A percentile compares a stretch with the other conserved stretches of the same genome.
phyloP scores from a whole-genome alignment of 2,888 invertebrate species.

The Hecatera dysodea region DNA sequence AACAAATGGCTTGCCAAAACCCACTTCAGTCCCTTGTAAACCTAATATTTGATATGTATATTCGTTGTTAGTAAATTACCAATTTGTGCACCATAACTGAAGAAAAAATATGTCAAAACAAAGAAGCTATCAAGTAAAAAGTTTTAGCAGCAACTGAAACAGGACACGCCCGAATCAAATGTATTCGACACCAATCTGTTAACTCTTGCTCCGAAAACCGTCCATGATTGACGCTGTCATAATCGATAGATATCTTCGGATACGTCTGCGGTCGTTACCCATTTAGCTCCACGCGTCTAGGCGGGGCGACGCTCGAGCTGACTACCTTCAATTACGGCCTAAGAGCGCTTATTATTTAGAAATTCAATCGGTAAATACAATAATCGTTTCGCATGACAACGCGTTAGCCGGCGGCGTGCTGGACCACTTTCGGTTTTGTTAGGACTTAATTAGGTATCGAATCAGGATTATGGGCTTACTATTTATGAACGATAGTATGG shows the following conservation, averaged over 20 bases:
- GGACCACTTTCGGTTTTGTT: conserved; percentile 70
- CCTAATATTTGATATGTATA: too few relatives aligned
- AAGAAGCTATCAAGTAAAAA: not conserved
- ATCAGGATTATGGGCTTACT: conserved; percentile 37
- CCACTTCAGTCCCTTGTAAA: too few relatives aligned
- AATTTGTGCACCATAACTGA: too few relatives aligned
- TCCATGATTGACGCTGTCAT: conserved; percentile 13
- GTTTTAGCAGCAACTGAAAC: conserved; percentile 8
- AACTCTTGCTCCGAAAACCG: not conserved
- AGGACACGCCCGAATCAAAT: not conserved
- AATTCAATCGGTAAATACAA: conserved; percentile 85
- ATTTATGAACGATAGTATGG: conserved; percentile 23
- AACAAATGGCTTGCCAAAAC: too few relatives aligned
- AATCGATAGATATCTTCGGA: conserved; percentile 66
- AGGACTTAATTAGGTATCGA: conserved; percentile 55
- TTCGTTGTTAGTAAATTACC: too few relatives aligned
- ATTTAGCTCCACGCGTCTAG: conserved; percentile 55
- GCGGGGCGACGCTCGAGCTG: conserved; percentile 76
- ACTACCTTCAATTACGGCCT: conserved; percentile 84
- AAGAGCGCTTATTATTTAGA: conserved; percentile 86
- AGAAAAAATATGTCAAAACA: not conserved
- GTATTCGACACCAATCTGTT: conserved; percentile 19
- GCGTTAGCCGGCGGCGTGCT: conserved; percentile 69
- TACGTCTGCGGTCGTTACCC: conserved; percentile 46
- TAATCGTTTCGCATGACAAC: conserved; percentile 83